These are phyloP conservation scores for Athalia cordata DNA, from an alignment of 2,888 invertebrate species.

Conservation along the genomic window DNA sequence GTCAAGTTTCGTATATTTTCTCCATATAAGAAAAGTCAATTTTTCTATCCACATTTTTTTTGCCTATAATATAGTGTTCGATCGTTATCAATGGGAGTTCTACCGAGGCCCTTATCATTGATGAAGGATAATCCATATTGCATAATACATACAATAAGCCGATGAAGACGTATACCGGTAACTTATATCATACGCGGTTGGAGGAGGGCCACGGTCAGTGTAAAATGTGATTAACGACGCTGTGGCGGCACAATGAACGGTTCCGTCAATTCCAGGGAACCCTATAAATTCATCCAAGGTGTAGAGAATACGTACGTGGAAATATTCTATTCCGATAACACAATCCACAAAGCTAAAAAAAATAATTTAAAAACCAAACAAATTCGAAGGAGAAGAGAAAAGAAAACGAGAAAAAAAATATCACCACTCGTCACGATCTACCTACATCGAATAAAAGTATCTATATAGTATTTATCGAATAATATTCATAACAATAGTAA, in stretches of 20 bases:
- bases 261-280: background rate
- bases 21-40: too few species aligned
- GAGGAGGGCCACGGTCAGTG: background rate
- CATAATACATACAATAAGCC: background rate
- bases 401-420: background rate
- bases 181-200: background rate
- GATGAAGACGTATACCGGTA: background rate
- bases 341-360: too few species aligned
- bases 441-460: too few species aligned
- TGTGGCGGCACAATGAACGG: background rate
- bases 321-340: too few species aligned
- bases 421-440: background rate
- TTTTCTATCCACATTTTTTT: too few species aligned
- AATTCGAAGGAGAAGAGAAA: too few species aligned
- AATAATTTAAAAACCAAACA: background rate
- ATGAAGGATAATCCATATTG: background rate
- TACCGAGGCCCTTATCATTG: background rate
- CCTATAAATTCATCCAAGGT: background rate
- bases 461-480: too few species aligned
- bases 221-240: conserved; percentile 32
- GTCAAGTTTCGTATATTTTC: too few species aligned
- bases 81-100: background rate
- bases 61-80: too few species aligned
- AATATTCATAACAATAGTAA: too few species aligned
- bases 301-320: too few species aligned